Base-by-base conservation (phyloP, 2,888 invertebrate species). In the Meiosimyza decipiens region DNA sequence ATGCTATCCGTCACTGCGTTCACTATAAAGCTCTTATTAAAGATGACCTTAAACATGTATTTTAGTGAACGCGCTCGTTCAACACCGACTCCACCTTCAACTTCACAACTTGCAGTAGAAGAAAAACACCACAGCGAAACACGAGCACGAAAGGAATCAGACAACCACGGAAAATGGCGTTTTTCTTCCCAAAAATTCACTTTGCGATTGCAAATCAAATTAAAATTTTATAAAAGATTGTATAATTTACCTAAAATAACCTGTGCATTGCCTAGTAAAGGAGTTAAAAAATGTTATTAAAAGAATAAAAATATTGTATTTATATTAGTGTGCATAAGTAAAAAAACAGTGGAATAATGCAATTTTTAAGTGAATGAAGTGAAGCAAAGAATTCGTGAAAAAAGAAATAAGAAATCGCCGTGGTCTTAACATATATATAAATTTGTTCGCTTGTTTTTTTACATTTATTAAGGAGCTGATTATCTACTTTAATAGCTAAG, bases 111-210 rank as follows among this genome's bases (percentile, higher is more conserved):
- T 3, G 3, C 28, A 28, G 28, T 28, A 28, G 0, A 28, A 28
- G 28, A 28, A 28, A 28, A 28, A 28, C 28, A 28, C 28, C 28
- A 28, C 28, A 28, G 28, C 28, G 28, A 28, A 28, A 28, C 28
- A 28, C 28, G 28, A 28, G 28, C 28, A 28, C 28, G 28, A 57
- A 60, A 59, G 69, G 69, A 71, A 77, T 78, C 80, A 40, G 40
- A 40, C 40, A 40, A 28, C 28, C 28, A 28, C 40, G 40, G 40
- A 80, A 79, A 79, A 80, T 80, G 80, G 80, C 80, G 80, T 80
- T 81, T 79, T 79, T 79, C 79, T 40, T 28, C 77, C 76, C 75
- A 76, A 77, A 75, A 77, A 72, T 73, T 78, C 75, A 76, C 71
- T 76, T 75, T 74, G 59, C 70, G 51, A 77, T 71, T 67, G 59